phyloP scores from a whole-genome alignment of 1,140 invertebrate species.

The Ostrea denselamellosa region DNA sequence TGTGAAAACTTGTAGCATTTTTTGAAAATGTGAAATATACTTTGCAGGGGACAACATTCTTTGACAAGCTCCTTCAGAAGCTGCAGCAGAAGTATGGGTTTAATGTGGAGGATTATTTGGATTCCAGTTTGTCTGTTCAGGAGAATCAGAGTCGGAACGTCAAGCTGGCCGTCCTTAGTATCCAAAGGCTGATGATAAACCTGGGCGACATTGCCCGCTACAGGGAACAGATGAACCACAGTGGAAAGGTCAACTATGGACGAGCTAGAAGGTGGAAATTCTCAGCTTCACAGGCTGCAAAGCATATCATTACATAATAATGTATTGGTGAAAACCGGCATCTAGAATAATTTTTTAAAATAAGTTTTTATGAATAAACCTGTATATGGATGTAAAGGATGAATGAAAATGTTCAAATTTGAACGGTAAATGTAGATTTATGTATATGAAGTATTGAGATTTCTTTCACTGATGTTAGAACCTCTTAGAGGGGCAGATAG shows the following conservation, averaged over 20 bases:
- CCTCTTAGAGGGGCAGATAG: no score
- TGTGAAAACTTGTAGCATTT: no score
- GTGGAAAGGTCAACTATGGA: conserved; percentile 87
- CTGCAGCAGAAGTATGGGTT: conserved; percentile 88
- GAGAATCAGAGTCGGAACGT: conserved; percentile 83
- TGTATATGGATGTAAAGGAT: no score
- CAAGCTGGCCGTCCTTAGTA: conserved; percentile 88
- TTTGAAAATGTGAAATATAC: neutral
- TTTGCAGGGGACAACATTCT: conserved; percentile 85
- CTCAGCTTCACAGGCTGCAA: neutral
- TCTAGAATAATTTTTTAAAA: neutral
- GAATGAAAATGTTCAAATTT: neutral
- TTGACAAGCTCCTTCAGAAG: conserved; percentile 86
- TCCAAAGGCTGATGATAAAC: conserved; percentile 92
- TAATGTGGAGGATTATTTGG: conserved; percentile 84
- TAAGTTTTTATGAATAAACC: no score
- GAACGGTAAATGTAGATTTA: neutral
- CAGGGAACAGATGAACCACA: conserved; percentile 89
- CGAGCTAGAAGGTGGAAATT: conserved; percentile 85
- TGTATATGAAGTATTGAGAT: neutral
- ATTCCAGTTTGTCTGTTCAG: conserved; percentile 81
- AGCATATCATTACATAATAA: neutral
- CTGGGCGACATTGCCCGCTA: conserved; percentile 95
- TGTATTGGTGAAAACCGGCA: neutral
- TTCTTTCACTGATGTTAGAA: neutral